Conservation (phyloP, 2,797 vertebrate species). For the Muraenolepis orangiensis region DNA sequence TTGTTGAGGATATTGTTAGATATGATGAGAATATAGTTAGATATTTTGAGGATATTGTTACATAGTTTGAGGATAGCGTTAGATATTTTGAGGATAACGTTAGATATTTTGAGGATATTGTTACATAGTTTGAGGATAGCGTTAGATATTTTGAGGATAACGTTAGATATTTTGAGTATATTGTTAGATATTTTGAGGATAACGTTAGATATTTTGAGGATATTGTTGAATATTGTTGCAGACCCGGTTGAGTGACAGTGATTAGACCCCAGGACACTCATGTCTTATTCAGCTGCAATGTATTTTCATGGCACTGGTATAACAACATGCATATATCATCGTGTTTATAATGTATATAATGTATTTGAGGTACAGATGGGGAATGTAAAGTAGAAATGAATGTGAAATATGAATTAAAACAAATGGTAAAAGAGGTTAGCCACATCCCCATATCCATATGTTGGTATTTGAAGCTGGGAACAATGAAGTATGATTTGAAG, state of each 20-base stretch:
- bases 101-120: no score
- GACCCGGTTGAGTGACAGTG: conserved; percentile 57
- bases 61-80: not conserved
- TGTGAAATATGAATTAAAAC: not conserved
- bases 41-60: not conserved
- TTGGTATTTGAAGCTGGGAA: conserved; percentile 14
- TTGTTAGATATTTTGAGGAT: not conserved
- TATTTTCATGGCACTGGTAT: conserved; percentile 51
- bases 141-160: not conserved
- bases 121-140: not conserved
- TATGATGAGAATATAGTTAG: not conserved
- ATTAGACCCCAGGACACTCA: conserved; percentile 65
- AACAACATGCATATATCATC: not conserved
- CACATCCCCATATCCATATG: not conserved
- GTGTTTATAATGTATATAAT: no score
- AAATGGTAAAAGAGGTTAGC: not conserved
- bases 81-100: not conserved
- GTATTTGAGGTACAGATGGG: not conserved
- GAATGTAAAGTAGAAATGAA: not conserved
- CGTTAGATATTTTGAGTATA: no score
- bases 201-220: not conserved
- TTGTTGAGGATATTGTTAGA: not conserved
- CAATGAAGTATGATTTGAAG: conserved; percentile 21
- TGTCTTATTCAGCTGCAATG: conserved; percentile 74
- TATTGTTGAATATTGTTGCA: no score